phyloP scores from a whole-genome alignment of 2,113 vertebrate genomes.

The Bagarius yarrelli region DNA sequence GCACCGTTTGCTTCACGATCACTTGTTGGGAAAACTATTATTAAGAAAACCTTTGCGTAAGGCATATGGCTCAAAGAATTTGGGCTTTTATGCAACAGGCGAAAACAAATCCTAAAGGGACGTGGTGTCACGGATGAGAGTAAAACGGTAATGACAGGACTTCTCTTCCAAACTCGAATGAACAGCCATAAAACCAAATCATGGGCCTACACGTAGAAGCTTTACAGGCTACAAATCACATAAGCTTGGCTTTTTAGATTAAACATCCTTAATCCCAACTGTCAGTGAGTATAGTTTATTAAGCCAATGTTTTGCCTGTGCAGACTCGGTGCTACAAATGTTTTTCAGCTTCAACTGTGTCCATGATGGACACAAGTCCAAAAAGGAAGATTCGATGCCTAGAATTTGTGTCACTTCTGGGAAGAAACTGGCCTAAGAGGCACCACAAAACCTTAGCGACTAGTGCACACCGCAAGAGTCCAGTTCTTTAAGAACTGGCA shows the following conservation, averaged over 20 bases:
- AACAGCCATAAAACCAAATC: slow-evolving; percentile 18
- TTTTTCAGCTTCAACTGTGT: not conserved
- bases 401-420: slow-evolving; percentile 65
- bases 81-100: slow-evolving; percentile 26
- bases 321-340: not conserved
- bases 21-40: slow-evolving; percentile 44
- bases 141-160: slow-evolving; percentile 25
- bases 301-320: not conserved
- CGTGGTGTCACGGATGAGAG: not conserved
- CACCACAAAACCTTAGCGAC: slow-evolving; percentile 8
- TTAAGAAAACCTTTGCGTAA: slow-evolving; percentile 38
- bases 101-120: slow-evolving; percentile 36
- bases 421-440: slow-evolving; percentile 59
- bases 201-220: not conserved
- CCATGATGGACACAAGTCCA: slow-evolving; percentile 7
- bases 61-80: slow-evolving; percentile 12
- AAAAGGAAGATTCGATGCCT: slow-evolving; percentile 44
- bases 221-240: slow-evolving; percentile 28
- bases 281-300: slow-evolving; percentile 19
- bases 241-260: slow-evolving; percentile 4
- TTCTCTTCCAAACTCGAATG: slow-evolving; percentile 10
- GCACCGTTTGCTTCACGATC: slow-evolving; percentile 14
- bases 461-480: not conserved
- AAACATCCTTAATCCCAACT: not conserved
- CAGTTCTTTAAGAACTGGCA: not conserved